Conservation (phyloP, 2,113 vertebrate genomes). For the Boleophthalmus pectinirostris region DNA sequence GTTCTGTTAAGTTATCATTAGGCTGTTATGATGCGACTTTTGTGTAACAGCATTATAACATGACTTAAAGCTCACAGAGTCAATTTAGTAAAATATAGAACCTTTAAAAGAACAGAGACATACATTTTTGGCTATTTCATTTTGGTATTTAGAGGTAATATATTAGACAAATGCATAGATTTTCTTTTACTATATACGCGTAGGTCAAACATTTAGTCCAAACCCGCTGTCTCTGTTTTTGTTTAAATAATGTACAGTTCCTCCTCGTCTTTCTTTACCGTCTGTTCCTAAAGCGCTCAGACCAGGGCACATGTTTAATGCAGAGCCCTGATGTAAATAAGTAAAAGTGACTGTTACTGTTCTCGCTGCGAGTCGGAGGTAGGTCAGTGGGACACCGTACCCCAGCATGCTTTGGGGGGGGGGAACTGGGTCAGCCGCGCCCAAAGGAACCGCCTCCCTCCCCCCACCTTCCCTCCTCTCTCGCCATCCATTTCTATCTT, state of each 20-base stretch:
- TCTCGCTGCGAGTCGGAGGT: background rate
- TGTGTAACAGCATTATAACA: too few relatives aligned
- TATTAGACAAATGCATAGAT: too few relatives aligned
- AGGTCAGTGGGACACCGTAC: background rate
- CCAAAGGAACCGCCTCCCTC: background rate
- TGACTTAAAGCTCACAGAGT: too few relatives aligned
- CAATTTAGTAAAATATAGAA: too few relatives aligned
- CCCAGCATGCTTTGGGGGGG: background rate
- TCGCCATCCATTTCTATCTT: background rate
- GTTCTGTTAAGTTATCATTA: too few relatives aligned
- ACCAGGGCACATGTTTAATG: slow-evolving; percentile 4
- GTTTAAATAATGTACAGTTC: background rate
- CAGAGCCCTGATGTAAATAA: background rate
- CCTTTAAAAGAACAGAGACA: too few relatives aligned
- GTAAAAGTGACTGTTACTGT: background rate
- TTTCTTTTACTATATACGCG: too few relatives aligned
- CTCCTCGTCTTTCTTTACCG: background rate
- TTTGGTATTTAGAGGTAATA: too few relatives aligned
- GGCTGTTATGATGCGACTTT: too few relatives aligned
- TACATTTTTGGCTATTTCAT: too few relatives aligned
- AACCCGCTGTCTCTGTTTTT: background rate
- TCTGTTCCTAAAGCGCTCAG: background rate
- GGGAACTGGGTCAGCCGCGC: slow-evolving; percentile 11
- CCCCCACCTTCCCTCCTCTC: too few relatives aligned
- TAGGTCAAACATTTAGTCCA: background rate